phyloP scores from a whole-genome alignment of 2,797 vertebrate species.

The Melanotaenia parkinsoni region DNA sequence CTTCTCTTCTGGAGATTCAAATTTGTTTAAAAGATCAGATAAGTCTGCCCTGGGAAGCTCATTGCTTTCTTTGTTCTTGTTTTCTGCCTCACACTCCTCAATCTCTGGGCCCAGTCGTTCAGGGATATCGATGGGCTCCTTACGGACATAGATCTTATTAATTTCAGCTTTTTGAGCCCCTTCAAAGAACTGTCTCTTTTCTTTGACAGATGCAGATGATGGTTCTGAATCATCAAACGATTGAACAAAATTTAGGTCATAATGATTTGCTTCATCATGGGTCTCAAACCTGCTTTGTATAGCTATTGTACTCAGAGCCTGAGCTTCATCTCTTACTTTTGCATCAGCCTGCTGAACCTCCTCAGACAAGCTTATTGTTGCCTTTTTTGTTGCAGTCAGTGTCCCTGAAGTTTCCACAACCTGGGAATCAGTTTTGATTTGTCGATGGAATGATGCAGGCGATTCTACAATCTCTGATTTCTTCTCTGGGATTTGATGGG shows the following conservation, averaged over 20 bases:
- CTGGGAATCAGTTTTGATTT: slow-evolving; percentile 86
- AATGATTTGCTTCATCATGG: slow-evolving; percentile 21
- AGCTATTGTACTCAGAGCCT: slow-evolving; percentile 39
- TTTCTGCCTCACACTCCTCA: slow-evolving; percentile 72
- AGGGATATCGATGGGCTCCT: slow-evolving; percentile 77
- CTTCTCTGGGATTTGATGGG: slow-evolving; percentile 81
- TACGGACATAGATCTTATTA: slow-evolving; percentile 75
- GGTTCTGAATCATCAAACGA: slow-evolving; percentile 67
- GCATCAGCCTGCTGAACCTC: slow-evolving; percentile 33
- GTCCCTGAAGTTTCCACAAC: slow-evolving; percentile 37
- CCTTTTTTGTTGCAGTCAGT: slow-evolving; percentile 16
- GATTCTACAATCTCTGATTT: slow-evolving; percentile 88
- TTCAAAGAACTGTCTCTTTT: slow-evolving; percentile 81
- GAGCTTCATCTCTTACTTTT: slow-evolving; percentile 25
- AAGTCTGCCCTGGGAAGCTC: slow-evolving; percentile 72
- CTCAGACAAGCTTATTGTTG: slow-evolving; percentile 22
- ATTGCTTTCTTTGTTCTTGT: slow-evolving; percentile 72
- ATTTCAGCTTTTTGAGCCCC: slow-evolving; percentile 80
- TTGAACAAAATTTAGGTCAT: slow-evolving; percentile 44
- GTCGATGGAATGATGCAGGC: slow-evolving; percentile 86
- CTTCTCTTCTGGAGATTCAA: slow-evolving; percentile 78
- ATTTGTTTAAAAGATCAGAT: slow-evolving; percentile 76
- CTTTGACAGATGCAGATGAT: slow-evolving; percentile 78
- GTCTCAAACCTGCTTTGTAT: slow-evolving; percentile 37
- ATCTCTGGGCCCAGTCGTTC: slow-evolving; percentile 73